Conservation (phyloP, 2,888 invertebrate species). For the Cryptophagus acutangulus region DNA sequence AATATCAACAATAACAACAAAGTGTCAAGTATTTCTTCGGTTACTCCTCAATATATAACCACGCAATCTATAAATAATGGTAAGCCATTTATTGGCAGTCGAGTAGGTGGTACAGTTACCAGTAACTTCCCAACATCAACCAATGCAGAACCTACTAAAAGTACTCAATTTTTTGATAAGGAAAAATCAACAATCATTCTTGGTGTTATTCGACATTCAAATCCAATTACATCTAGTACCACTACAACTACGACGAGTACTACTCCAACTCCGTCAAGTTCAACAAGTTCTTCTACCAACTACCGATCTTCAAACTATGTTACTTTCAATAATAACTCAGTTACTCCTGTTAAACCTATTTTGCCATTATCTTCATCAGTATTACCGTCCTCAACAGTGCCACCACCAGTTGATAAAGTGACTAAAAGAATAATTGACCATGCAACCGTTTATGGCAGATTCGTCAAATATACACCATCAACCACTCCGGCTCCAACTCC, state of each 20-base stretch:
- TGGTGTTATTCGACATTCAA: conserved; percentile 18
- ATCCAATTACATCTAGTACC: conserved; percentile 8
- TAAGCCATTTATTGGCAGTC: conserved; percentile 40
- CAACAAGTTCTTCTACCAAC: background rate
- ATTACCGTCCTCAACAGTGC: background rate
- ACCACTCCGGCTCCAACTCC: conserved; percentile 15
- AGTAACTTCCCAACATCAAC: conserved; percentile 20
- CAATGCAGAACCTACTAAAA: conserved; percentile 15
- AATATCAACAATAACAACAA: conserved; percentile 20
- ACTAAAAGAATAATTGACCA: conserved; percentile 44
- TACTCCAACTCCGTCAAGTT: background rate
- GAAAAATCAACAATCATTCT: conserved; percentile 13
- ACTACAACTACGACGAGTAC: conserved; percentile 6
- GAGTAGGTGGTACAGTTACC: conserved; percentile 29
- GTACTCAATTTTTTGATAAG: conserved; percentile 7
- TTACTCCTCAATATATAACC: conserved; percentile 41
- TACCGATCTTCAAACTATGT: background rate
- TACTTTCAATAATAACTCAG: too few species aligned
- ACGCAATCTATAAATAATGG: conserved; percentile 43
- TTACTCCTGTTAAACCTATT: background rate
- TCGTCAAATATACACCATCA: conserved; percentile 32
- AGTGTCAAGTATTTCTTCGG: conserved; percentile 32
- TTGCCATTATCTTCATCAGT: background rate
- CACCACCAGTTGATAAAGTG: conserved; percentile 9
- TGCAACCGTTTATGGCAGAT: conserved; percentile 48